Evolutionary conservation across 2,888 invertebrate species (phyloP).

Genomic region (Meteorus cinctellus): DNA sequence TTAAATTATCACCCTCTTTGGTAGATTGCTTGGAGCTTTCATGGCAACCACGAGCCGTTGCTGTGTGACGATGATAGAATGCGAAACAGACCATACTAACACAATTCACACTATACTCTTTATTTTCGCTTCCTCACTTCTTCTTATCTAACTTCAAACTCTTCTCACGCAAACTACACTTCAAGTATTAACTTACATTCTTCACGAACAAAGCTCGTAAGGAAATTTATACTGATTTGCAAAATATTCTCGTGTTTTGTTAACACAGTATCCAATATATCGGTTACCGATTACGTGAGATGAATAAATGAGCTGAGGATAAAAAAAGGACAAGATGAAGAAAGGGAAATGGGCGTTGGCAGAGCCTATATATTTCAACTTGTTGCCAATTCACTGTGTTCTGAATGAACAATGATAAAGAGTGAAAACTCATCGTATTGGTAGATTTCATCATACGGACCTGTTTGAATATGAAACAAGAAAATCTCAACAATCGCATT

Average conservation of each 20-base stretch:
- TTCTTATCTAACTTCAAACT: not conserved
- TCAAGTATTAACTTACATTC: not conserved
- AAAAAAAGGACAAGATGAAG: not conserved
- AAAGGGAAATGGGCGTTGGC: not conserved
- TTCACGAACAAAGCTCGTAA: not conserved
- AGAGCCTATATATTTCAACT: conserved; percentile 30
- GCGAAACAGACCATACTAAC: conserved; percentile 6
- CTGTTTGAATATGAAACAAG: not conserved
- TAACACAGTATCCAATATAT: conserved; percentile 21
- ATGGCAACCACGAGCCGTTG: not conserved
- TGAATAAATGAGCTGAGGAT: conserved; percentile 23
- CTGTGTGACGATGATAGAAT: conserved; percentile 33
- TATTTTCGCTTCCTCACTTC: not conserved
- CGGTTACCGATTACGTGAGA: not conserved
- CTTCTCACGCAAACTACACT: not conserved
- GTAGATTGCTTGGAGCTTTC: conserved; percentile 52
- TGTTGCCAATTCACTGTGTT: conserved; percentile 37
- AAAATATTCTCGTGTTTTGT: not conserved
- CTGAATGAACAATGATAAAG: conserved; percentile 4
- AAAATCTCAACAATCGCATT: no score
- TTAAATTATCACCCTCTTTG: conserved; percentile 61
- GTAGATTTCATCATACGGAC: not conserved
- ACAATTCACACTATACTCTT: not conserved
- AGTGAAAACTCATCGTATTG: not conserved
- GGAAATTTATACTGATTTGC: conserved; percentile 26